Evolutionary conservation across 2,113 vertebrate species (phyloP).

Genomic region (Antennarius striatus): DNA sequence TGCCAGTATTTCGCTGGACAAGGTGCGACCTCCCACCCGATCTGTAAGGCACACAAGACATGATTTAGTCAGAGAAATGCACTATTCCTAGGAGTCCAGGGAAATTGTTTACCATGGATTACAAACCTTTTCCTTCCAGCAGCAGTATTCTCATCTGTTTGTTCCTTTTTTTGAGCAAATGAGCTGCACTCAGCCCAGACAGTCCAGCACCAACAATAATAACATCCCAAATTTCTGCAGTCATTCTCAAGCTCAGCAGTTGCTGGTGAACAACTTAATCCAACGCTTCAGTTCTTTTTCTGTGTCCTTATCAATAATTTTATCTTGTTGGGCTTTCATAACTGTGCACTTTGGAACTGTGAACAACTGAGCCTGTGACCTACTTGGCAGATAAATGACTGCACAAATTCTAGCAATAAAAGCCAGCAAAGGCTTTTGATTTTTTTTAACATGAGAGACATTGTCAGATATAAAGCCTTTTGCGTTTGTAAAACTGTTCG

Average conservation of each 20-base stretch:
- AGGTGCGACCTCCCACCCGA: slow-evolving; percentile 77
- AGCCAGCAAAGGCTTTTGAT: not conserved
- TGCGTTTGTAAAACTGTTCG: not conserved
- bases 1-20: slow-evolving; percentile 66
- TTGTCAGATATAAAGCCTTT: not conserved
- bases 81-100: no score
- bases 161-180: slow-evolving; percentile 63
- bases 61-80: not conserved
- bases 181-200: slow-evolving; percentile 76
- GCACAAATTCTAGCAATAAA: not conserved
- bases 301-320: slow-evolving; percentile 8
- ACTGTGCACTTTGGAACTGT: slow-evolving; percentile 55
- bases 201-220: slow-evolving; percentile 78
- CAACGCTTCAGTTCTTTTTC: slow-evolving; percentile 10
- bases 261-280: not conserved
- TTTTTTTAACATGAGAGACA: not conserved
- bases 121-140: slow-evolving; percentile 78
- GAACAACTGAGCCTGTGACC: slow-evolving; percentile 37
- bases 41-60: slow-evolving; percentile 48
- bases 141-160: slow-evolving; percentile 65
- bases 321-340: slow-evolving; percentile 37
- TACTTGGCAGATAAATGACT: slow-evolving; percentile 25
- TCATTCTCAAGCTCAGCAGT: slow-evolving; percentile 43
- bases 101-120: no score
- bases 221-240: slow-evolving; percentile 72